Evolutionary conservation across 1,140 invertebrate species (phyloP), one percentile per base, ranked within the genome.

Genomic region (Reticulitermes speratus): DNA sequence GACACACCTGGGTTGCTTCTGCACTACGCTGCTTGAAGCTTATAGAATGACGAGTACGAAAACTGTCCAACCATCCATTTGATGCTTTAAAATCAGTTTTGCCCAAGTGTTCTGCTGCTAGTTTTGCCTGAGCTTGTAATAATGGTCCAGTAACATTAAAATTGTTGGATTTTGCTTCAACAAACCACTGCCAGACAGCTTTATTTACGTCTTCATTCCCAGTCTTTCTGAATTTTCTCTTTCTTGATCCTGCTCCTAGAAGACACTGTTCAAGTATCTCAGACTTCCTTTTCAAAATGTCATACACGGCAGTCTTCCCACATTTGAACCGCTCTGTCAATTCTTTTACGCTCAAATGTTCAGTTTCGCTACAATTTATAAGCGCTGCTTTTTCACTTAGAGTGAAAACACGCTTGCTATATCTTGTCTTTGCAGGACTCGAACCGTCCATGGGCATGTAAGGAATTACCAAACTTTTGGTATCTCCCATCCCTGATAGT

Each of bases 51-150:
- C 65, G 65, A 75, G 65, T n/a, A 75, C 65, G 65, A 30, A 75
- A 75, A 30, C 65, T 75, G 25, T 75, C 65, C 65, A 75, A 75
- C 65, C 65, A 75, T 8, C 65, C 65, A 30, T 75, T 75, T 75
- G 65, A 75, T 30, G 65, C 65, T 75, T 75, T 75, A 30, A 75
- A 75, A 14, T 75, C 65, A n/a, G 65, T 25, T 30, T 30, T 75
- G n/a, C 65, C 65, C 25, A 75, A 30, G 8, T 30, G 65, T 9
- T 75, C 65, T 75, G 65, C 65, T 75, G 65, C 65, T n/a, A 84
- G 23, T 84, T 84, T 75, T 75, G 65, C 82, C n/a, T 83, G 38
- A 48, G 82, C 82, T 44, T 83, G 82, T 83, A 83, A 83, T 25
- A 44, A n/a, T 44, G 32, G 82, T 12, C 82, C 82, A 44, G 82